Evolutionary conservation across 2,888 invertebrate genomes (phyloP).

Genomic region (Physocephala rufipes): DNA sequence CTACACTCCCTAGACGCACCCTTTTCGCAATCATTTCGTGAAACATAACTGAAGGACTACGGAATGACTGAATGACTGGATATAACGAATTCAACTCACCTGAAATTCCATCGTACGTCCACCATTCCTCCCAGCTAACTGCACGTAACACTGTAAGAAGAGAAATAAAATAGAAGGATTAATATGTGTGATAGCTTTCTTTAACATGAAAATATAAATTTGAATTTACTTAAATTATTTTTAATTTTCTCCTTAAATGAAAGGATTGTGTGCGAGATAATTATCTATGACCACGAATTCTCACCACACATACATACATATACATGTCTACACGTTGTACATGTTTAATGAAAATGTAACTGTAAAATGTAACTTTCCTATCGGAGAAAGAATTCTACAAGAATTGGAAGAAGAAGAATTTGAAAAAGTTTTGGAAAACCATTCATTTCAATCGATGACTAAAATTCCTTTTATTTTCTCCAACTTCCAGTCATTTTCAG

Average conservation of each 20-base stretch:
- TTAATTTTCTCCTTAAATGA: neutral
- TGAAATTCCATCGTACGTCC: constrained; percentile 95
- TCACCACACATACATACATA: too few relatives aligned
- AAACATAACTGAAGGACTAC: neutral
- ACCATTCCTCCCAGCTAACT: constrained; percentile 92
- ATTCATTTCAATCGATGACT: constrained; percentile 64
- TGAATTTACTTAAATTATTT: too few relatives aligned
- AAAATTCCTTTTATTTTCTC: constrained; percentile 52
- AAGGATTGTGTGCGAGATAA: neutral
- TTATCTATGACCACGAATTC: too few relatives aligned
- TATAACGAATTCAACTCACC: constrained; percentile 70
- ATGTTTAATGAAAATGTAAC: too few relatives aligned
- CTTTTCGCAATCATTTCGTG: neutral
- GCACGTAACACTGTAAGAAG: constrained; percentile 57
- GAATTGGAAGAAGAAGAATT: constrained; percentile 29
- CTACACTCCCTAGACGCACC: neutral
- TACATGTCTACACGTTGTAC: too few relatives aligned
- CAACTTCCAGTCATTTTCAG: constrained; percentile 32
- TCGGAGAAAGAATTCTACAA: neutral
- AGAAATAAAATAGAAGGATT: constrained; percentile 38
- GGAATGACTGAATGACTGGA: neutral
- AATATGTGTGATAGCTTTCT: too few relatives aligned
- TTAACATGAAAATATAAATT: too few relatives aligned
- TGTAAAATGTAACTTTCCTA: too few relatives aligned
- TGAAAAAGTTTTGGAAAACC: constrained; percentile 55